Base-by-base conservation (phyloP, 2,888 invertebrate genomes). In the Criorhina ranunculi region DNA sequence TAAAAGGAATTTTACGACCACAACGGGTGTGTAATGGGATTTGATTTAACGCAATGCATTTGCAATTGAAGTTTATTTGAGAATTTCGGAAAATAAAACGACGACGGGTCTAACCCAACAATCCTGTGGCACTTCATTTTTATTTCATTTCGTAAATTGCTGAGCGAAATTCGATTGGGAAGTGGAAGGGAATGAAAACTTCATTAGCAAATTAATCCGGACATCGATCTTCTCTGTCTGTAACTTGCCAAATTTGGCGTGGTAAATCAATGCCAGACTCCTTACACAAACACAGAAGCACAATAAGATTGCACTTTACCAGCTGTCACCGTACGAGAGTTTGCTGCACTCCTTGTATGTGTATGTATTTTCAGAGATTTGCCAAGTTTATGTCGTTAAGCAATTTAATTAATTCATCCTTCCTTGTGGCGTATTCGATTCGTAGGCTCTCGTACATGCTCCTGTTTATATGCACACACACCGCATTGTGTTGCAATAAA, bases 341-440 rank as follows among this genome's bases (percentile, higher is more conserved):
- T 49, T 49, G 55, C 12, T 69, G 55, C 31, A 29, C 60, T 31
- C 8, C n/a, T 2, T n/a, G n/a, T n/a, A n/a, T n/a, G n/a, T n/a
- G n/a, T n/a, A 5, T 24, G 24, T 24, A 24, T 24, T 24, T 1
- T 24, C 17, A 33, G 53, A 19, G 64, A 2, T 15, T n/a, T 59
- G 60, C 44, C 49, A 40, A 69, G 33, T 24, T 62, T 62, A 64
- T 40, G 46, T 69, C 51, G 51, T 70, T 59, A 66, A 82, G 64
- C 67, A 72, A 77, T 77, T 82, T 82, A 81, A 81, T 81, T 81
- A 81, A 76, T 81, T 76, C 77, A 81, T 79, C 12, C 55, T 44
- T 44, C 29, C 53, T 62, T 31, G 19, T 53, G 53, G 11, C 12
- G 67, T 11, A 9, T 40, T 15, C 11, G 12, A 33, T n/a, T 35